phyloP scores from a whole-genome alignment of 64 coral and sea anemone species.

The Dendrophyllia cribrosa region DNA sequence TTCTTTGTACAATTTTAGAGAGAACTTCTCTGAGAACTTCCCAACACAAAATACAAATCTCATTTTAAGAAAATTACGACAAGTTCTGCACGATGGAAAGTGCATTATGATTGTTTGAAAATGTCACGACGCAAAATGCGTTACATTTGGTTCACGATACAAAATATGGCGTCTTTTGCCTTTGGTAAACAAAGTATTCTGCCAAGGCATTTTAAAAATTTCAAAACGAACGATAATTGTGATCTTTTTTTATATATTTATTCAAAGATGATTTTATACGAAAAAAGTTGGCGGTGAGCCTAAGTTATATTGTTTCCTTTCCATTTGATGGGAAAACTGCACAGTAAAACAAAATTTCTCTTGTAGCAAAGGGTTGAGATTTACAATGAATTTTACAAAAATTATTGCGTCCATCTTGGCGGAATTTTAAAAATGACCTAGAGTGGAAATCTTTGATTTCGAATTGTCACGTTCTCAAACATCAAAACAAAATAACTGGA shows the following conservation, averaged over 20 bases:
- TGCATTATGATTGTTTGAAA: not conserved
- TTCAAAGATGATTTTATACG: not conserved
- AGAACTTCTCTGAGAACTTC: slow-evolving; percentile 46
- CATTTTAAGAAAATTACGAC: not conserved
- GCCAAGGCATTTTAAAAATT: not conserved
- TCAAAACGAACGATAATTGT: not conserved
- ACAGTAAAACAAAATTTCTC: not conserved
- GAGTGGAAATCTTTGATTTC: slow-evolving; percentile 3
- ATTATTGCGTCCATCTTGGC: not conserved
- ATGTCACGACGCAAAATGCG: not conserved
- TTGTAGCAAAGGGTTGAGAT: not conserved
- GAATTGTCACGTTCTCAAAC: not conserved
- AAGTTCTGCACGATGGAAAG: not conserved
- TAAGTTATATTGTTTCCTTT: not conserved
- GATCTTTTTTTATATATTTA: not conserved
- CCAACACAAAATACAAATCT: not conserved
- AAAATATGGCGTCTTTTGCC: not conserved
- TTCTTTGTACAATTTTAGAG: not conserved
- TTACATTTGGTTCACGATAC: not conserved
- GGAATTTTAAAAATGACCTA: slow-evolving; percentile 46
- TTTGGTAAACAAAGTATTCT: not conserved
- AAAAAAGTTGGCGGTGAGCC: not conserved
- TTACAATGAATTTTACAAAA: not conserved
- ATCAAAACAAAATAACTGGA: not conserved
- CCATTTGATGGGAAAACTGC: not conserved